Evolutionary conservation across 2,113 vertebrate species (phyloP).

Genomic region (Galeopterus variegatus): DNA sequence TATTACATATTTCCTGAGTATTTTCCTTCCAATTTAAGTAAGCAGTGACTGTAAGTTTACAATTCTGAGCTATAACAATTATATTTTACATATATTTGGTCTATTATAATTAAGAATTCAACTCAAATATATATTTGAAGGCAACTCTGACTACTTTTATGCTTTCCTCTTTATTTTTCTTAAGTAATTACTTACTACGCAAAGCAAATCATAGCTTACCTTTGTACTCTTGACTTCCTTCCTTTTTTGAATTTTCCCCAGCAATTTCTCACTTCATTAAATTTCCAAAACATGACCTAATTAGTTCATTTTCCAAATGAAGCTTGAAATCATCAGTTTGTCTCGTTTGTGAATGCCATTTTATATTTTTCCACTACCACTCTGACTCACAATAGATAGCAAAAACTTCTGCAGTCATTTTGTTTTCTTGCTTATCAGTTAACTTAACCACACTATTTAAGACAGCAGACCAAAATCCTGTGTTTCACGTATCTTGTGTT

Average conservation of each 20-base stretch:
- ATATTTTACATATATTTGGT: not conserved
- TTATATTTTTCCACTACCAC: not conserved
- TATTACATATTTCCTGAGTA: not conserved
- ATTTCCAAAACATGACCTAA: not conserved
- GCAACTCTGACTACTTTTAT: not conserved
- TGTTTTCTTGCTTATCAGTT: slow-evolving; percentile 12
- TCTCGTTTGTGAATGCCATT: slow-evolving; percentile 27
- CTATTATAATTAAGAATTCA: not conserved
- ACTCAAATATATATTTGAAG: not conserved
- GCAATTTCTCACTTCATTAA: not conserved
- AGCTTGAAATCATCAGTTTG: not conserved
- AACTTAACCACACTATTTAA: not conserved
- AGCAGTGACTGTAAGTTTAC: not conserved
- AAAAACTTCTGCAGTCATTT: not conserved
- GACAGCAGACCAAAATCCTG: not conserved
- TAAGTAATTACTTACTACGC: not conserved
- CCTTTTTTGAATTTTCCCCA: not conserved
- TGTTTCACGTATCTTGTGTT: not conserved
- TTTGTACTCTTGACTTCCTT: slow-evolving; percentile 36
- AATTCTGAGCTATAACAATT: not conserved
- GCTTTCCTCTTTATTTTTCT: not conserved
- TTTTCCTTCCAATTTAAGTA: slow-evolving; percentile 16
- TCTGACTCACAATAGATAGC: not conserved
- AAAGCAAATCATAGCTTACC: not conserved
- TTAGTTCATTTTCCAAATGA: not conserved